Conservation (phyloP, 2,113 vertebrate species). For the Scatophagus argus region DNA sequence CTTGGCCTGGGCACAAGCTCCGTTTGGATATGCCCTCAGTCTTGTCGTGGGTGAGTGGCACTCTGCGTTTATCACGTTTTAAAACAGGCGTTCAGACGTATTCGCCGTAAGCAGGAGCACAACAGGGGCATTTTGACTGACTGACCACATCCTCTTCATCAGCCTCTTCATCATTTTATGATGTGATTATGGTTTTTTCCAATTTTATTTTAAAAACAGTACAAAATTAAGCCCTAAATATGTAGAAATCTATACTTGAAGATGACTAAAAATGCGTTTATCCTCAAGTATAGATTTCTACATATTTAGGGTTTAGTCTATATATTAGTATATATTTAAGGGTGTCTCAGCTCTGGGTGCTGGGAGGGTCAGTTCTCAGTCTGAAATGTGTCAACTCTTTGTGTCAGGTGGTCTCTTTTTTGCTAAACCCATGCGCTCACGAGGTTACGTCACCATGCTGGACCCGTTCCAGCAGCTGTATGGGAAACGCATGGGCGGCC, state of each 20-base stretch:
- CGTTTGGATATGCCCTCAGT: conserved; percentile 97
- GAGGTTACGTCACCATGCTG: conserved; percentile 98
- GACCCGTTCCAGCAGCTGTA: conserved; percentile 98
- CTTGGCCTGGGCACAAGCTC: conserved; percentile 97
- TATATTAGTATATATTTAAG: not conserved
- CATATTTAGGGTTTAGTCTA: no score
- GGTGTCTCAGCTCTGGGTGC: not conserved
- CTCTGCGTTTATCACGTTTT: not conserved
- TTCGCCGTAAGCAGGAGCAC: not conserved
- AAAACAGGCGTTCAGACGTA: no score
- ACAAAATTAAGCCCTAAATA: not conserved
- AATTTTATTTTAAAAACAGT: not conserved
- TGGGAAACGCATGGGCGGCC: conserved; percentile 97
- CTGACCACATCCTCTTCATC: not conserved
- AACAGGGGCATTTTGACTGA: not conserved
- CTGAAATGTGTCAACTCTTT: conserved; percentile 22
- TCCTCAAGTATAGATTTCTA: no score
- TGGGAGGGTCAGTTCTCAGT: not conserved
- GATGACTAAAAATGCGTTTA: no score
- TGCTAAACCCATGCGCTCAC: conserved; percentile 97
- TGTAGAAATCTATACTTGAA: not conserved
- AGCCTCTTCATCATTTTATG: not conserved
- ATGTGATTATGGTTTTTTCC: not conserved
- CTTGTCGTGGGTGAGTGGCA: conserved; percentile 90
- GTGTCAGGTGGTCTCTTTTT: conserved; percentile 95